These are phyloP conservation scores for Drosophila acutilabella DNA, from an alignment of 2,888 invertebrate genomes.

Conservation along the genomic window DNA sequence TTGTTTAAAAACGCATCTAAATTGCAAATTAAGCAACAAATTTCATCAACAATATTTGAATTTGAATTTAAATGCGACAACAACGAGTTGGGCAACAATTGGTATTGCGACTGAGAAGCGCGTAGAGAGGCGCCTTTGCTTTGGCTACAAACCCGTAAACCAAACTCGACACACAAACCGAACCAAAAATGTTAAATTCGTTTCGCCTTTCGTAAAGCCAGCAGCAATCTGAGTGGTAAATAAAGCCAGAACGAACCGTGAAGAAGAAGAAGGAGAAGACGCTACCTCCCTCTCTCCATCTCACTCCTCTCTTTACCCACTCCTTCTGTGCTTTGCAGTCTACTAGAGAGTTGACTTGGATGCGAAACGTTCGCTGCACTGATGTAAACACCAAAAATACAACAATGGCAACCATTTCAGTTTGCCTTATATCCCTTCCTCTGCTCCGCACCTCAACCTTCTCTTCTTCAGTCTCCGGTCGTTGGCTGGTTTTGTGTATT, in stretches of 20 bases:
- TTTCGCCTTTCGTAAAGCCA: constrained; percentile 58
- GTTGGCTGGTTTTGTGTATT: constrained; percentile 68
- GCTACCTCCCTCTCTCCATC: constrained; percentile 7
- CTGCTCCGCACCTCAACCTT: neutral
- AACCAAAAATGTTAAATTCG: constrained; percentile 78
- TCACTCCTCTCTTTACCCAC: neutral
- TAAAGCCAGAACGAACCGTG: constrained; percentile 39
- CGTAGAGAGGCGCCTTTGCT: constrained; percentile 28
- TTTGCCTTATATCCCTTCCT: constrained; percentile 43
- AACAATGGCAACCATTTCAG: constrained; percentile 77
- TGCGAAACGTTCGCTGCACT: constrained; percentile 64
- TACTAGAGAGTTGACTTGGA: constrained; percentile 56
- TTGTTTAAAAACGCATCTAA: constrained; percentile 81
- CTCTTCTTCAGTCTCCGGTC: constrained; percentile 17
- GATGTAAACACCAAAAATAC: constrained; percentile 81
- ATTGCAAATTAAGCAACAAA: constrained; percentile 82
- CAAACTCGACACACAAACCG: constrained; percentile 37
- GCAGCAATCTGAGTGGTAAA: constrained; percentile 65
- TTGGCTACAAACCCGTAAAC: constrained; percentile 50
- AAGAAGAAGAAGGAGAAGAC: constrained; percentile 16
- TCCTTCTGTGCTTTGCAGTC: constrained; percentile 33
- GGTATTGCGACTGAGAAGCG: constrained; percentile 29
- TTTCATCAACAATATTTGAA: constrained; percentile 81
- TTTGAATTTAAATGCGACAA: constrained; percentile 79
- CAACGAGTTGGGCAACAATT: constrained; percentile 50